phyloP scores from a whole-genome alignment of 2,113 vertebrate genomes.

The Leiothrix lutea region DNA sequence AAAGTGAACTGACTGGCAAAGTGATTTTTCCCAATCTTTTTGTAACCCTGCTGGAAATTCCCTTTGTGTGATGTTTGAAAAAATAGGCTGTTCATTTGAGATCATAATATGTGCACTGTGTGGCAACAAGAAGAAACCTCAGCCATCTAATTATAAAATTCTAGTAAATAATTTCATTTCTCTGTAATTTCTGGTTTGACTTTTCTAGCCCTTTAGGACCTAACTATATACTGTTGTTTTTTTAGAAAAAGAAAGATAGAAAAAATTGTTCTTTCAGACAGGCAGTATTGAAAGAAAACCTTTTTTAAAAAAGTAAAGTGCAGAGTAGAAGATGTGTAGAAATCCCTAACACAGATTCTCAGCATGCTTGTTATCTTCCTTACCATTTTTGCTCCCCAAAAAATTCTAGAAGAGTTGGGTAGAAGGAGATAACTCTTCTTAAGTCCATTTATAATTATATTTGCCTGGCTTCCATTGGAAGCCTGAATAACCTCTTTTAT shows the following conservation, averaged over 20 bases:
- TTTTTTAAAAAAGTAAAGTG: not conserved
- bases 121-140: not conserved
- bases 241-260: not conserved
- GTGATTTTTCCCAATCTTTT: conserved; percentile 46
- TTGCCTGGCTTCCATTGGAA: conserved; percentile 13
- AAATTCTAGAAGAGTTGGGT: conserved; percentile 7
- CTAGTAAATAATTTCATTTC: conserved; percentile 8
- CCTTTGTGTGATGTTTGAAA: conserved; percentile 3
- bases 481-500: conserved; percentile 6
- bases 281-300: not conserved
- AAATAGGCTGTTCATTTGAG: conserved; percentile 16
- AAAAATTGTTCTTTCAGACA: not conserved
- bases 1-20: conserved; percentile 51
- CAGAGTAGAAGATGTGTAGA: not conserved
- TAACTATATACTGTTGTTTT: not conserved
- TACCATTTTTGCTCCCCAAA: not conserved
- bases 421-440: conserved; percentile 30
- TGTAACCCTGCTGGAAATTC: conserved; percentile 33
- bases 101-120: not conserved
- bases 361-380: conserved; percentile 33
- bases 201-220: not conserved
- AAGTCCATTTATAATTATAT: conserved; percentile 61
- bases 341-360: conserved; percentile 13
- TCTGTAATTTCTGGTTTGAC: not conserved
- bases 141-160: not conserved